Evolutionary conservation across 2,888 invertebrate species (phyloP).

Genomic region (Folsomia manolachei): DNA sequence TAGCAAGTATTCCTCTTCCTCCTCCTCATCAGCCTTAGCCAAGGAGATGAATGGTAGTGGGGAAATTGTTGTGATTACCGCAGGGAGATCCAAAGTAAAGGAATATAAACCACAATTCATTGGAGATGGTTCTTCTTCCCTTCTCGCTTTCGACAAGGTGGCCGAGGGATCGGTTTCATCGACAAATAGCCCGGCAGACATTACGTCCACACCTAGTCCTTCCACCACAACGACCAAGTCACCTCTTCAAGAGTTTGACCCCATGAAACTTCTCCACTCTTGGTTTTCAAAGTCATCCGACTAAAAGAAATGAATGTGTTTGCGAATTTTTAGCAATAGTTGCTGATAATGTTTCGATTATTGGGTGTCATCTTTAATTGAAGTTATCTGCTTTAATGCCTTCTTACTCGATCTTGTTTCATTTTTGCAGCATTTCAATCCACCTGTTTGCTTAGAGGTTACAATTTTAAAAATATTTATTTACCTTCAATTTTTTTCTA

Average conservation of each 20-base stretch:
- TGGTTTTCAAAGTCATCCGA: conserved; percentile 43
- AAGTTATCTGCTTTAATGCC: too few species aligned
- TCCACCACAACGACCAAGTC: conserved; percentile 38
- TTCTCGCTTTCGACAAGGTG: conserved; percentile 49
- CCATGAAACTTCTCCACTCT: conserved; percentile 48
- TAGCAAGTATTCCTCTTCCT: conserved; percentile 25
- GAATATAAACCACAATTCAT: conserved; percentile 50
- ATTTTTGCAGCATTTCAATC: too few species aligned
- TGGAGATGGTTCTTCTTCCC: conserved; percentile 39
- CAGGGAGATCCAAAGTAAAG: conserved; percentile 47
- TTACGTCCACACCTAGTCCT: conserved; percentile 23
- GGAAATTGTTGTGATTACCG: conserved; percentile 47
- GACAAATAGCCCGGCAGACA: conserved; percentile 8
- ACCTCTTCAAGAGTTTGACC: conserved; percentile 47
- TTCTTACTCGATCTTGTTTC: too few species aligned
- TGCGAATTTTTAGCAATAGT: too few species aligned
- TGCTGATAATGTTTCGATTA: too few species aligned
- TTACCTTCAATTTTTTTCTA: too few species aligned
- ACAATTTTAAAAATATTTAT: too few species aligned
- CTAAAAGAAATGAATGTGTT: too few species aligned
- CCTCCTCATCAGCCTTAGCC: conserved; percentile 23
- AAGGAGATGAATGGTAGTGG: conserved; percentile 41
- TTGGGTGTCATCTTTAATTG: too few species aligned
- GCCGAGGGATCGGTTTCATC: conserved; percentile 23
- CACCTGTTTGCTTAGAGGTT: too few species aligned